These are phyloP conservation scores for Alethe castanea DNA, from an alignment of 2,113 vertebrate genomes.

Conservation along the genomic window DNA sequence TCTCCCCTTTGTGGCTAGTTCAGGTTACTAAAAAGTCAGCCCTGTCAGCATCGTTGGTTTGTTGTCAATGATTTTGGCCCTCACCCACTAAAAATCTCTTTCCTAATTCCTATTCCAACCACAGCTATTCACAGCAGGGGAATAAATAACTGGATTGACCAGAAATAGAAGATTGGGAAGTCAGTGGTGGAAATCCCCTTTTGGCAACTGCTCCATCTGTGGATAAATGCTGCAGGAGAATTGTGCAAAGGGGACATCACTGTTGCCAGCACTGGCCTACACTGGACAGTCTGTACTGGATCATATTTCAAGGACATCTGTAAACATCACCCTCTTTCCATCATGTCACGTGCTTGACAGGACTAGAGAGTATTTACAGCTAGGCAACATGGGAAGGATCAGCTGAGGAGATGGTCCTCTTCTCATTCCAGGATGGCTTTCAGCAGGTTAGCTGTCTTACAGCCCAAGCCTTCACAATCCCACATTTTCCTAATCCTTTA, in stretches of 20 bases:
- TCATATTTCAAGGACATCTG: background rate
- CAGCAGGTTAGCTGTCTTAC: background rate
- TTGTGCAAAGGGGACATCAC: background rate
- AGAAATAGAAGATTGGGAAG: background rate
- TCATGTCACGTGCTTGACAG: background rate
- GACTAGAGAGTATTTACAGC: background rate
- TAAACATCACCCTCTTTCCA: background rate
- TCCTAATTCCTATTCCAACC: constrained; percentile 6
- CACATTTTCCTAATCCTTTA: background rate
- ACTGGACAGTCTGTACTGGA: background rate
- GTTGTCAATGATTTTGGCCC: background rate
- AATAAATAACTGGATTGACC: background rate
- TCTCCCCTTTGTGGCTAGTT: background rate
- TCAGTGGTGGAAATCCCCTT: constrained; percentile 38
- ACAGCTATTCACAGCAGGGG: background rate
- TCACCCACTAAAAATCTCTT: background rate
- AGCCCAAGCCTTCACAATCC: background rate
- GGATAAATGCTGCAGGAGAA: background rate
- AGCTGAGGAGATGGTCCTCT: background rate
- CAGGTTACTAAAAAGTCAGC: background rate
- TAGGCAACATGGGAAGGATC: background rate
- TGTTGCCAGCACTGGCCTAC: background rate
- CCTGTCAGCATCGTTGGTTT: background rate
- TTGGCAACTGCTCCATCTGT: background rate
- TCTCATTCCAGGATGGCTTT: background rate